Evolutionary conservation across 2,797 vertebrate species (phyloP), one percentile per base, ranked within the genome.

Genomic region (Rhinophrynus dorsalis): DNA sequence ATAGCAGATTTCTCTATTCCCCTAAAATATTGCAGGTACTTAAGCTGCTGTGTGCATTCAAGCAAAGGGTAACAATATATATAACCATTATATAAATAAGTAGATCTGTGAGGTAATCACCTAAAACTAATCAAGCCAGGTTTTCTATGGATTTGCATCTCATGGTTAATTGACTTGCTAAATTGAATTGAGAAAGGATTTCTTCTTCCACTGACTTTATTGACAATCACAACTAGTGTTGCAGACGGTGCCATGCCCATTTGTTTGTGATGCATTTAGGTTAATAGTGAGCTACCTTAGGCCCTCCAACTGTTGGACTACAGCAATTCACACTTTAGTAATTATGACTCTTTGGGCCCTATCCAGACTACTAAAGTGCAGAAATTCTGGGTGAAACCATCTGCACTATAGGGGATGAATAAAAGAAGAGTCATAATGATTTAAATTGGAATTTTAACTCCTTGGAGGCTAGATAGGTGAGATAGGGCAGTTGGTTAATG

Each of bases 81-180:
- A n/a, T 7, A 15, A 7, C 3, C 26, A 30, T 29, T 51, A 17
- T 51, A 27, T 30, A 51, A 51, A 51, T n/a, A 44, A 15, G 48
- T 30, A 15, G 12, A n/a, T 51, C 48, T 51, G 48, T 15, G 11
- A 20, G 20, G 40, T 11, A 44, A 44, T 44, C 40, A 44, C 40
- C 40, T 18, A 32, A 33, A 33, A 33, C 29, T 33, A 55, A 55
- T 33, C 51, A 55, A 51, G 48, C 15, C 29, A 55, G 29, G 51
- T 33, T 17, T 47, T 55, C 27, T 30, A 55, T 33, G 26, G 29
- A 48, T 48, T 48, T 48, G 45, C 21, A 24, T 48, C 45, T 26
- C 45, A 48, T 12, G 51, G 51, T 30, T 55, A 55, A 33, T 11
- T 33, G 17, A 55, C 17, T 18, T 32, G 15, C 51, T 55, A 55